These are phyloP conservation scores for Haplotaxodon microlepis DNA, from an alignment of 2,113 vertebrate species.

Conservation along the genomic window DNA sequence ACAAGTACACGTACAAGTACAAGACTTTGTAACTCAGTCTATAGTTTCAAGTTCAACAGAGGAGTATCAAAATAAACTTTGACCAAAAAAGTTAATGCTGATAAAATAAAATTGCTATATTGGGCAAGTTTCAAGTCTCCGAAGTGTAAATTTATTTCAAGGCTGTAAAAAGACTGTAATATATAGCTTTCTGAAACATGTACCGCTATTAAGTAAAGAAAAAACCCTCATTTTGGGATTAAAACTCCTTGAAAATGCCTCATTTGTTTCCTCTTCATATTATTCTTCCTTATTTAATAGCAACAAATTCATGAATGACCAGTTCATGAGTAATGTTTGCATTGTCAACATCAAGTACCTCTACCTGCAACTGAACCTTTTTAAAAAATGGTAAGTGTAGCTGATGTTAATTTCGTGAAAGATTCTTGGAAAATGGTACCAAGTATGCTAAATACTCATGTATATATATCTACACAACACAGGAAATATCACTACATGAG, in stretches of 20 bases:
- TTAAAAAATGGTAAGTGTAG: not conserved
- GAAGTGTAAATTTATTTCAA: not conserved
- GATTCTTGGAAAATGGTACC: rapidly evolving
- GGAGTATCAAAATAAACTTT: not conserved
- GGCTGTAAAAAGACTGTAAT: not conserved
- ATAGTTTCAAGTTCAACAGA: not conserved
- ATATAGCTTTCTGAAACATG: not conserved
- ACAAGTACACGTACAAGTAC: not conserved
- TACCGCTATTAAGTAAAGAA: not conserved
- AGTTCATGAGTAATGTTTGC: not conserved
- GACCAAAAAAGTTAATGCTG: not conserved
- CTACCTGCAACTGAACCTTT: not conserved
- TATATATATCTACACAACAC: not conserved
- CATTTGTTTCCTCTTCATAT: not conserved
- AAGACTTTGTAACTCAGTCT: not conserved
- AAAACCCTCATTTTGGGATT: not conserved
- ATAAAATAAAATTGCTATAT: not conserved
- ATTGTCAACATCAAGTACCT: not conserved
- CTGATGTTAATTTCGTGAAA: rapidly evolving
- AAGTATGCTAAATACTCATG: rapidly evolving
- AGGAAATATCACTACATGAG: not conserved
- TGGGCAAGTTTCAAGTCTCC: not conserved
- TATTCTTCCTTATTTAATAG: not conserved
- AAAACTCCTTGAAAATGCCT: rapidly evolving
- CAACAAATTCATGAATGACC: not conserved